Percentiles rank a stretch among this genome's conserved stretches.
Evolutionary conservation across 2,797 vertebrate genomes (phyloP).

Genomic region (Spinibarbus caldwelli): DNA sequence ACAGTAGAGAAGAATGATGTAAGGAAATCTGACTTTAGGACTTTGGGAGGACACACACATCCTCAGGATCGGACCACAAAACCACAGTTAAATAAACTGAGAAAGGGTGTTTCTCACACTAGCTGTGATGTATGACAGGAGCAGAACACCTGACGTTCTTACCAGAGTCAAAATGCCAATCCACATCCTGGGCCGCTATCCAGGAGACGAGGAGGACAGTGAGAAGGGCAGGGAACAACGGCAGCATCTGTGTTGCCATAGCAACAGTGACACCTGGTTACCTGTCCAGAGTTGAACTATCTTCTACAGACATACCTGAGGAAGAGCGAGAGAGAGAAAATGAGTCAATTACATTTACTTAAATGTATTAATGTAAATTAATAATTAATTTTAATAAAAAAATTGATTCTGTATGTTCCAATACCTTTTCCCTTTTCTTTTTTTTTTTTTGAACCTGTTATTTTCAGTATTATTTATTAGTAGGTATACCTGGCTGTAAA

Average conservation of each 20-base stretch:
- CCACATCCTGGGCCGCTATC: constrained; percentile 76
- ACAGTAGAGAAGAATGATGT: neutral
- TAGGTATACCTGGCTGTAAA: neutral
- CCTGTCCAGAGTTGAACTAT: constrained; percentile 75
- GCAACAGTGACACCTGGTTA: constrained; percentile 78
- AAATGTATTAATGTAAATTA: neutral
- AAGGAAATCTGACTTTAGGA: constrained; percentile 8
- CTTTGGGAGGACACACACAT: neutral
- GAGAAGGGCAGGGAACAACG: constrained; percentile 69
- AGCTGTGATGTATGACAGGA: neutral
- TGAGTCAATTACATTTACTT: neutral
- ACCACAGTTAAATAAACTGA: constrained; percentile 9
- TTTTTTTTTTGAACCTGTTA: neutral
- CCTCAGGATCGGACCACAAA: constrained; percentile 3
- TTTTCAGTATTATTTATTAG: no score
- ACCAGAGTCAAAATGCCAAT: constrained; percentile 90
- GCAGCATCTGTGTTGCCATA: constrained; percentile 78
- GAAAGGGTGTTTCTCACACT: constrained; percentile 1
- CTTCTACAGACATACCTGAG: constrained; percentile 78
- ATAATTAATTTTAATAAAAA: neutral
- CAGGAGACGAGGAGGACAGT: constrained; percentile 67
- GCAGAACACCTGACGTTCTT: constrained; percentile 45
- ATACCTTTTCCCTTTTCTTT: neutral
- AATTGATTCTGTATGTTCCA: neutral
- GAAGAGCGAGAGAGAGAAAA: constrained; percentile 48